Evolutionary conservation across 2,888 invertebrate species (phyloP).

Genomic region (Axea sp.): DNA sequence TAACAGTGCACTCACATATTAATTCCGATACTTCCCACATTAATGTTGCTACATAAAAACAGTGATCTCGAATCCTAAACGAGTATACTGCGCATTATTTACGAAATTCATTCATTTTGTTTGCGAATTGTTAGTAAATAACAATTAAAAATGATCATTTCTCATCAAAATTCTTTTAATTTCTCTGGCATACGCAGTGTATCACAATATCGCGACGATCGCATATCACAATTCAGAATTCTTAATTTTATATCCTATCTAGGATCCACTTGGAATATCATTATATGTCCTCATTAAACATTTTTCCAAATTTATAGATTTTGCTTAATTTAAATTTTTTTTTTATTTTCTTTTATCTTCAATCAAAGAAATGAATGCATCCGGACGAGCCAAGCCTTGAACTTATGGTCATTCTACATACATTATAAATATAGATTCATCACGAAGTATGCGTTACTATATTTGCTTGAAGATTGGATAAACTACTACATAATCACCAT

Average conservation of each 20-base stretch:
- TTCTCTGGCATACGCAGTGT: slow-evolving; percentile 35
- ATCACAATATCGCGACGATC: slow-evolving; percentile 51
- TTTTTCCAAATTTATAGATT: neutral
- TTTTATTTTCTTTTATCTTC: neutral
- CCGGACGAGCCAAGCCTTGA: slow-evolving; percentile 48
- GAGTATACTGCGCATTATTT: no score
- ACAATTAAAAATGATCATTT: slow-evolving; percentile 4
- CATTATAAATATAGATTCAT: slow-evolving; percentile 14
- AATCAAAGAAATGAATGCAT: slow-evolving; percentile 2
- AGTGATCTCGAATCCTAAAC: no score
- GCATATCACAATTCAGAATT: slow-evolving; percentile 48
- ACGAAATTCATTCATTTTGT: no score
- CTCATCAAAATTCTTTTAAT: slow-evolving; percentile 10
- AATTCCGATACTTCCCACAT: no score
- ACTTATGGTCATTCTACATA: slow-evolving; percentile 34
- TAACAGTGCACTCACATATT: no score
- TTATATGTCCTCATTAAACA: neutral
- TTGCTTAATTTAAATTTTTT: no score
- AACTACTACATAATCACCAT: slow-evolving; percentile 40
- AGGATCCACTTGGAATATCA: slow-evolving; percentile 37
- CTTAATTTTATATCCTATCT: slow-evolving; percentile 50
- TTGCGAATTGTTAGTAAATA: no score
- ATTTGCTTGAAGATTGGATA: slow-evolving; percentile 37
- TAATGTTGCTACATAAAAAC: no score
- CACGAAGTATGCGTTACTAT: slow-evolving; percentile 18